Percentiles rank a stretch among this genome's conserved stretches.
phyloP scores from a whole-genome alignment of 2,797 vertebrate species.

The Falco novaeseelandiae region DNA sequence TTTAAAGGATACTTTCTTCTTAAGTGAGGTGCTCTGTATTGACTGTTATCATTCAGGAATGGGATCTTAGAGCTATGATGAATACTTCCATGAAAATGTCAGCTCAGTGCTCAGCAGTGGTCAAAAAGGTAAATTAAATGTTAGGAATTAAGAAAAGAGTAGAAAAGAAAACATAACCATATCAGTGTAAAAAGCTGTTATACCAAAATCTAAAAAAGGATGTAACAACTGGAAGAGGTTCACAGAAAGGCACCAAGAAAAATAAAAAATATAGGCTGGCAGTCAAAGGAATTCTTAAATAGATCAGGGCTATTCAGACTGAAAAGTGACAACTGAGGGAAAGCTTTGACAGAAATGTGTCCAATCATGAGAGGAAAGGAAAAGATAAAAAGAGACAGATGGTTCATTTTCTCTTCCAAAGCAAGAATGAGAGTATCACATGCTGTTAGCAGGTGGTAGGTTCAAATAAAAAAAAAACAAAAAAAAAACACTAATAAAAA shows the following conservation, averaged over 20 bases:
- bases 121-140: slow-evolving; percentile 57
- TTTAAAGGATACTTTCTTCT: not conserved
- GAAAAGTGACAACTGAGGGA: not conserved
- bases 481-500: not conserved
- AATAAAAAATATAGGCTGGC: not conserved
- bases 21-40: not conserved
- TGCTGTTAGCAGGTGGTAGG: slow-evolving; percentile 14
- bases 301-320: not conserved
- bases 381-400: slow-evolving; percentile 28
- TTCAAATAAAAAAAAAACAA: not conserved
- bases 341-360: slow-evolving; percentile 30
- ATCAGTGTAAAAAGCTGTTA: not conserved
- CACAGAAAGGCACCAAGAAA: not conserved
- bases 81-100: slow-evolving; percentile 48
- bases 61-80: not conserved
- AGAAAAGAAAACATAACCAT: not conserved
- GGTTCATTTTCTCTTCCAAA: slow-evolving; percentile 24
- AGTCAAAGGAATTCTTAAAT: not conserved
- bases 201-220: not conserved
- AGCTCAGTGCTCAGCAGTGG: slow-evolving; percentile 37
- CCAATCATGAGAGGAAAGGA: not conserved
- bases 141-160: not conserved
- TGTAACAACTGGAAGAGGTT: not conserved
- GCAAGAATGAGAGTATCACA: not conserved
- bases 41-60: not conserved